phyloP scores from a whole-genome alignment of 1,140 invertebrate species.

The Brachionus asplanchnoidis region DNA sequence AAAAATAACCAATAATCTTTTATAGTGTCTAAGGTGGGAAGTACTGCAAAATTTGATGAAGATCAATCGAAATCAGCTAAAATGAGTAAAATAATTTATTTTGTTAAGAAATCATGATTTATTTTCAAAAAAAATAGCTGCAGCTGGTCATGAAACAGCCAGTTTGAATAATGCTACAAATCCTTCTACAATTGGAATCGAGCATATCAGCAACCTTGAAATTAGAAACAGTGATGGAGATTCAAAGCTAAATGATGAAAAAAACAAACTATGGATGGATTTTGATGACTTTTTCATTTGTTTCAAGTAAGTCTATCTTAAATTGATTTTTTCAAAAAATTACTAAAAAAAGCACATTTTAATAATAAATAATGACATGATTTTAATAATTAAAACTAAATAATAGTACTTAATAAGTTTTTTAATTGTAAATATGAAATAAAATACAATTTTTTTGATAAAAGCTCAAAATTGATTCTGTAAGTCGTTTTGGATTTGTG shows the following conservation, averaged over 20 bases:
- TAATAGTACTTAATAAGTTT: no score
- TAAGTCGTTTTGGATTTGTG: no score
- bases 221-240: neutral
- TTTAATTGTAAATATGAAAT: no score
- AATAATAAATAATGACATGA: no score
- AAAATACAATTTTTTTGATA: no score
- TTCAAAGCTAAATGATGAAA: conserved; percentile 35
- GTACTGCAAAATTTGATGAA: neutral
- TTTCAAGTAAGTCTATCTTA: conserved; percentile 50
- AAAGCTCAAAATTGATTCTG: no score
- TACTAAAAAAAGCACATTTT: no score
- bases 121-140: neutral
- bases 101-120: neutral
- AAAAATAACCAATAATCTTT: neutral
- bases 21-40: neutral
- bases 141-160: neutral
- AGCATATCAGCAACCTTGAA: neutral
- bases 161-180: neutral
- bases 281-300: conserved; percentile 55
- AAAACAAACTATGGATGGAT: conserved; percentile 54
- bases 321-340: no score
- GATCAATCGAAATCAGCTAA: conserved; percentile 1
- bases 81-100: neutral
- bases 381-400: no score
- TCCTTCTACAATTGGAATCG: neutral